These are phyloP conservation scores for Ridgeia piscesae DNA, from an alignment of 1,140 invertebrate species.

Conservation along the genomic window DNA sequence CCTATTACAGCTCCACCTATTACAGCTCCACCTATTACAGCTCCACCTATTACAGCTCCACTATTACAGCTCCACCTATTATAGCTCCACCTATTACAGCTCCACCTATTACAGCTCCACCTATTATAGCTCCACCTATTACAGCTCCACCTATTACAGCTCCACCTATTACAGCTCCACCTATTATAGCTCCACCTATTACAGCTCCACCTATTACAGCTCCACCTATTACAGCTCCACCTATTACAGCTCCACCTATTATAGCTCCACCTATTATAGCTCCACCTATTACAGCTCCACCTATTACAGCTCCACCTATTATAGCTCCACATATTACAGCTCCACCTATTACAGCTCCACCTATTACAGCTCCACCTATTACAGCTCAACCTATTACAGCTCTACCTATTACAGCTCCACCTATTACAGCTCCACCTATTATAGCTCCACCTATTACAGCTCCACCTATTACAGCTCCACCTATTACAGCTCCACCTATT, in stretches of 20 bases:
- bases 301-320: too few species aligned
- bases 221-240: not conserved
- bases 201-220: not conserved
- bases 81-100: not conserved
- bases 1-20: not conserved
- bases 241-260: not conserved
- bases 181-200: not conserved
- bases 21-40: not conserved
- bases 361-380: not conserved
- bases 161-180: not conserved
- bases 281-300: not conserved
- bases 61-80: not conserved
- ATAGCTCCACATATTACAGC: too few species aligned
- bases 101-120: not conserved
- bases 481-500: not conserved
- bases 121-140: not conserved
- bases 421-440: too few species aligned
- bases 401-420: not conserved
- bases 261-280: too few species aligned
- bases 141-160: not conserved
- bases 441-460: too few species aligned
- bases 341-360: not conserved
- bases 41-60: not conserved
- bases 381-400: too few species aligned
- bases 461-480: not conserved